Evolutionary conservation across 2,888 invertebrate species (phyloP).

Genomic region (Thysanoteuthis rhombus): DNA sequence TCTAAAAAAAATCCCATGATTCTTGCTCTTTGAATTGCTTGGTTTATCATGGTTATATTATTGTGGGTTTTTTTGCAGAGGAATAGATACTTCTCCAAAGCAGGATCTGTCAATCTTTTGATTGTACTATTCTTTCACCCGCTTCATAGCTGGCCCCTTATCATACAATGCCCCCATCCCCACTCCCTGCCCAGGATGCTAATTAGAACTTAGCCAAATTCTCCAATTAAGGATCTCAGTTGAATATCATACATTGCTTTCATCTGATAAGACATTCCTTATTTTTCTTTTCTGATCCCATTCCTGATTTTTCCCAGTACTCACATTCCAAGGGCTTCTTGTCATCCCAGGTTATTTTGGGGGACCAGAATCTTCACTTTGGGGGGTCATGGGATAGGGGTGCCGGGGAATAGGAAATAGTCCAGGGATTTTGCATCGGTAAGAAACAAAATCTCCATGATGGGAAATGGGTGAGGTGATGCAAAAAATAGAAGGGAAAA

Average conservation of each 20-base stretch:
- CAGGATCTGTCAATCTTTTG: neutral
- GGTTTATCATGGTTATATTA: neutral
- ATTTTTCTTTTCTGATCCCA: neutral
- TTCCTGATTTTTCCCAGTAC: neutral
- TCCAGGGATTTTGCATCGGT: neutral
- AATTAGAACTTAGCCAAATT: neutral
- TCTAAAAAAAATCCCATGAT: too few relatives aligned
- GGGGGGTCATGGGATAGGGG: neutral
- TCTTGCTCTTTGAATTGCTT: too few relatives aligned
- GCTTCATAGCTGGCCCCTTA: neutral
- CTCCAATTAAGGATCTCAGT: neutral
- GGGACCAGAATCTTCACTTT: neutral
- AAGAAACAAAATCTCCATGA: neutral
- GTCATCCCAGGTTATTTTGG: neutral
- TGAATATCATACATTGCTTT: neutral
- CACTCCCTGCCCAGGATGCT: too few relatives aligned
- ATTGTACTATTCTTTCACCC: neutral
- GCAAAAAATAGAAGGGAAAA: too few relatives aligned
- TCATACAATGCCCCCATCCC: neutral
- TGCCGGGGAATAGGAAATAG: neutral
- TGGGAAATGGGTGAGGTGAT: neutral
- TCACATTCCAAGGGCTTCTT: neutral
- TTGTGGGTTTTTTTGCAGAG: neutral
- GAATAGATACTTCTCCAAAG: neutral
- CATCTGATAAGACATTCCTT: conserved; percentile 12